Evolutionary conservation across 1,140 invertebrate genomes (phyloP).

Genomic region (Matsumurasca onukii): DNA sequence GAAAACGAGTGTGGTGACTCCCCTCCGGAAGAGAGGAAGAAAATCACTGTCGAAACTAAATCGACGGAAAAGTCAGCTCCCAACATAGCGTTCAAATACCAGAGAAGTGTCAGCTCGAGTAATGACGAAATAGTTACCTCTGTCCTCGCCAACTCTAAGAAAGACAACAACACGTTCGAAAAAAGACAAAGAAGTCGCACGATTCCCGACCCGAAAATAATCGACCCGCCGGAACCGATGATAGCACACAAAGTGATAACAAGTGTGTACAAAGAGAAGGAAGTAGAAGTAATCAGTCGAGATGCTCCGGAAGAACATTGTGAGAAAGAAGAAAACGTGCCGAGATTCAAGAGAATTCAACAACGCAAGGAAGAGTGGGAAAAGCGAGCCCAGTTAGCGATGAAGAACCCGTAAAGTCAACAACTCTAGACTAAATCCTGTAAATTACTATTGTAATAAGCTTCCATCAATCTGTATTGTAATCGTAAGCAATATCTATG

Average conservation of each 20-base stretch:
- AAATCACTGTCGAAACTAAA: constrained; percentile 29
- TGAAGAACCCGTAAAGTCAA: constrained; percentile 28
- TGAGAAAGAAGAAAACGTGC: constrained; percentile 43
- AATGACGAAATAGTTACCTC: neutral
- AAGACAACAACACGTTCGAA: constrained; percentile 32
- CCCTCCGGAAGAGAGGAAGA: constrained; percentile 30
- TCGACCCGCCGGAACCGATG: constrained; percentile 22
- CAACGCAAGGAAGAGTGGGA: constrained; percentile 74
- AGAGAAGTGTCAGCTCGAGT: constrained; percentile 29
- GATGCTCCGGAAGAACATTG: constrained; percentile 43
- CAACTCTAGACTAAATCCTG: constrained; percentile 2
- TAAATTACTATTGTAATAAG: neutral
- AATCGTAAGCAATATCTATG: neutral
- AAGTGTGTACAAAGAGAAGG: constrained; percentile 29
- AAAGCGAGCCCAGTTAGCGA: constrained; percentile 64
- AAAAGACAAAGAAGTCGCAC: constrained; percentile 35
- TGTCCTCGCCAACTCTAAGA: constrained; percentile 22
- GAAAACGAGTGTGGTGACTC: constrained; percentile 55
- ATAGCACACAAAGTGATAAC: constrained; percentile 20
- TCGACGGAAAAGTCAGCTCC: neutral
- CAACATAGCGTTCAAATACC: constrained; percentile 12
- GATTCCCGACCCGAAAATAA: constrained; percentile 18
- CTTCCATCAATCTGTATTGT: constrained; percentile 5
- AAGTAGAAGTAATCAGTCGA: constrained; percentile 29
- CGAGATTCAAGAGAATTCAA: constrained; percentile 66